These are phyloP conservation scores for Hystrix brachyura DNA, from an alignment of 2,113 vertebrate species.

Conservation along the genomic window DNA sequence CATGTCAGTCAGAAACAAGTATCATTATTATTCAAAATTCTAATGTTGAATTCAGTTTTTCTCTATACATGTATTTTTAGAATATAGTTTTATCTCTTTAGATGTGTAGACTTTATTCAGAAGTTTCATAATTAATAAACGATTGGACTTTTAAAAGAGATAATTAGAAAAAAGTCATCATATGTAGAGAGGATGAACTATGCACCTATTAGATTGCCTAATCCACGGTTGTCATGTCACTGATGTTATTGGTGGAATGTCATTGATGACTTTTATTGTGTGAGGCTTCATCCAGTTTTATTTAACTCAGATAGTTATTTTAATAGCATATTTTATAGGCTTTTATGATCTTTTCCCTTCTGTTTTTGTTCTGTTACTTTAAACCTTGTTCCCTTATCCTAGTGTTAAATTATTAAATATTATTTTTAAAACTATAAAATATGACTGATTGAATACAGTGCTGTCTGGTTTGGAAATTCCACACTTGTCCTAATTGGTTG, in stretches of 20 bases:
- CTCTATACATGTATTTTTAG: background rate
- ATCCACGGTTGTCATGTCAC: background rate
- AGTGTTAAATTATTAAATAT: slow-evolving; percentile 35
- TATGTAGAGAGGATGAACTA: background rate
- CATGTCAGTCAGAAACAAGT: slow-evolving; percentile 33
- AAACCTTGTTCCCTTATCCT: slow-evolving; percentile 19
- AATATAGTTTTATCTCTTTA: slow-evolving; percentile 16
- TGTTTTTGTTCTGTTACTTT: slow-evolving; percentile 57
- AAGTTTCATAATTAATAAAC: slow-evolving; percentile 21
- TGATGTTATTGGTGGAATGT: background rate
- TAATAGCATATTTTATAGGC: background rate
- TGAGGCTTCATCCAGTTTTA: background rate
- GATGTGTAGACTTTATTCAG: background rate
- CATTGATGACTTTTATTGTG: background rate
- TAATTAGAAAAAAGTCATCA: background rate
- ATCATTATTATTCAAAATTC: slow-evolving; percentile 6
- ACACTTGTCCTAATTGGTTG: background rate
- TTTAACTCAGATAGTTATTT: background rate
- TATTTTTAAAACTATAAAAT: slow-evolving; percentile 33
- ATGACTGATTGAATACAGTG: background rate
- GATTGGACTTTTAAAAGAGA: background rate
- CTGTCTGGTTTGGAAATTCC: slow-evolving; percentile 27
- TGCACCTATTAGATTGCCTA: background rate
- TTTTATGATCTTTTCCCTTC: slow-evolving; percentile 47
- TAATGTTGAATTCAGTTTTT: background rate